phyloP scores from a whole-genome alignment of 37 sponge, comb jelly and placozoan genomes.

The Aplysina aerophoba region DNA sequence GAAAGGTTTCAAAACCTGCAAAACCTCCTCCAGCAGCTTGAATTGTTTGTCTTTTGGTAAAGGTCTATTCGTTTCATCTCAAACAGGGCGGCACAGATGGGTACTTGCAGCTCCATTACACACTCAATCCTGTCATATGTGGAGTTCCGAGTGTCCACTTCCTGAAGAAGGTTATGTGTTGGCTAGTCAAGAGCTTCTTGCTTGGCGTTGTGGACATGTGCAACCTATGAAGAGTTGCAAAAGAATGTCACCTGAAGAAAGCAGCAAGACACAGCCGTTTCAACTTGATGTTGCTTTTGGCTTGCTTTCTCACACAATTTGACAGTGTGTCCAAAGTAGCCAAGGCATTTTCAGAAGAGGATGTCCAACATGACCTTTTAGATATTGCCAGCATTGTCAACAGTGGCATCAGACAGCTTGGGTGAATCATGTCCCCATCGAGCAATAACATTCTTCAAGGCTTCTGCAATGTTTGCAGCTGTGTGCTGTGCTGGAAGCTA shows the following conservation, averaged over 20 bases:
- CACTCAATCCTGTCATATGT: constrained; percentile 31
- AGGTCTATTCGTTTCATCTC: constrained; percentile 45
- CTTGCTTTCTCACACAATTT: constrained; percentile 26
- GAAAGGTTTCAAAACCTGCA: constrained; percentile 40
- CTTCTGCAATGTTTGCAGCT: constrained; percentile 31
- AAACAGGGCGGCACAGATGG: constrained; percentile 35
- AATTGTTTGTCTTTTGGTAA: constrained; percentile 35
- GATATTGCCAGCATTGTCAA: constrained; percentile 37
- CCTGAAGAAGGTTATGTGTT: constrained; percentile 31
- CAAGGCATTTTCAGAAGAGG: background rate
- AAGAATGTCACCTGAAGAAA: constrained; percentile 35
- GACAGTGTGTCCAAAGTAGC: constrained; percentile 36
- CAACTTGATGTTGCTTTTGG: background rate
- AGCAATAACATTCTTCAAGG: background rate
- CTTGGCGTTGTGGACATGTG: constrained; percentile 12
- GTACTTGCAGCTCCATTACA: constrained; percentile 33
- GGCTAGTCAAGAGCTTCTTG: constrained; percentile 4
- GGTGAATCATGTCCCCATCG: constrained; percentile 9
- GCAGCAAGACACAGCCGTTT: constrained; percentile 23
- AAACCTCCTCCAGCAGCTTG: constrained; percentile 2
- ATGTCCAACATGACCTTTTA: background rate
- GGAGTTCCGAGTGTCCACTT: constrained; percentile 50
- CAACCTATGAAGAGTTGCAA: constrained; percentile 14
- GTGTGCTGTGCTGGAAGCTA: constrained; percentile 42
- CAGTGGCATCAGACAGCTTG: constrained; percentile 20